Base-by-base conservation (phyloP, 2,797 vertebrate genomes). In the Typhlichthys eigenmanni region DNA sequence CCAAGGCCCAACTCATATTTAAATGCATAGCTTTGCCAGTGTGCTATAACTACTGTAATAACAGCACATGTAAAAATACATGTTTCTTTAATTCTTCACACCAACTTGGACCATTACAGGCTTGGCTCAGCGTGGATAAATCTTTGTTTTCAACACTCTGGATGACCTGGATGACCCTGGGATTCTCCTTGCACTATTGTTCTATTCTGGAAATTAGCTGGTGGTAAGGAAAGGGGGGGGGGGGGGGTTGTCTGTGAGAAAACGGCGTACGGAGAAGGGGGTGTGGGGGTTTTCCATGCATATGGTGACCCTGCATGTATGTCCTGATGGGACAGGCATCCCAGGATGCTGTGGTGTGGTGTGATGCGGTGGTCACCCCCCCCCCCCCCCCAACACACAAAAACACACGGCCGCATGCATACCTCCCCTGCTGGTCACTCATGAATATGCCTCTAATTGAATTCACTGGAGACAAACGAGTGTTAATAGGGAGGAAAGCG, bases 401-500 rank as follows among this genome's bases (percentile, higher is more conserved):
- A 47, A 47, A 17, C 29, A 13, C 56, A 17, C 56, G 2, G 34
- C 64, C 70, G 50, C 61, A 5, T 34, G 11, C 71, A 64, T 29
- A 3, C 70, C 80, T 69, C 74, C 82, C 82, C 83, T 71, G 83
- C 83, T 80, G 83, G 78, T 85, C 80, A 74, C 85, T 83, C 81
- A 79, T 86, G 81, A 89, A 88, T 88, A 76, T 80, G 75, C 46
- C 78, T 74, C 82, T 92, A 92, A 92, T 89, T 89, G 84, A 90
- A 90, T 90, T 89, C 84, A 82, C 64, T 14, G 76, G 72, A 87
- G 83, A 92, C 85, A 89, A 90, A 87, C 72, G 46, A 88, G 87
- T 87, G 85, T 90, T 92, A 92, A 91, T 91, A 90, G 89, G 87
- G 85, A 90, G 85, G 85, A 88, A 87, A 90, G 89, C 77, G 85